Conservation (phyloP, 2,113 vertebrate genomes). For the Elachura formosa region DNA sequence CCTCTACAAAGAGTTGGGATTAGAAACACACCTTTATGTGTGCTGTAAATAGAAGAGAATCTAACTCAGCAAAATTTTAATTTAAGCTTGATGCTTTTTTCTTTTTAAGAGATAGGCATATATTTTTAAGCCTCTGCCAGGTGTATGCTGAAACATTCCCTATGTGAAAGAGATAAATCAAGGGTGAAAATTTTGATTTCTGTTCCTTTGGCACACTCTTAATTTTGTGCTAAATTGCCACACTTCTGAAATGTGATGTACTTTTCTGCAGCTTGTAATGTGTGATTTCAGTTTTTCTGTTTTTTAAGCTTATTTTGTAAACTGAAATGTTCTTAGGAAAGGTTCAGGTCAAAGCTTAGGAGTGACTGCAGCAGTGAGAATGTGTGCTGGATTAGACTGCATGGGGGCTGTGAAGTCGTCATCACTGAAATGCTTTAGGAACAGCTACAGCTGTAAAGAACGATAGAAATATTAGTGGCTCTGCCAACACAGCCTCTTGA, state of each 20-base stretch:
- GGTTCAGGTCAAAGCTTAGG: background rate
- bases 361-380: background rate
- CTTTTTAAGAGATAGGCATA: background rate
- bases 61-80: background rate
- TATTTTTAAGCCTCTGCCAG: background rate
- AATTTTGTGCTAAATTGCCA: background rate
- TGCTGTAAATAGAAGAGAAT: background rate
- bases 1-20: background rate
- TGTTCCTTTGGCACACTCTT: background rate
- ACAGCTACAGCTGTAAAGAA: background rate
- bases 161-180: background rate
- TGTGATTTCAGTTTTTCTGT: background rate
- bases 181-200: background rate
- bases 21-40: background rate
- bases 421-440: background rate
- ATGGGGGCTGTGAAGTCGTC: background rate
- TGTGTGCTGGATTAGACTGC: background rate
- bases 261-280: background rate
- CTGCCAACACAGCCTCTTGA: background rate
- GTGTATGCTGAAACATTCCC: background rate
- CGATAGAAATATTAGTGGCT: background rate
- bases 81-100: background rate
- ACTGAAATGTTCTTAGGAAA: background rate
- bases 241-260: background rate
- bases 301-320: constrained; percentile 4